phyloP scores from a whole-genome alignment of 2,797 vertebrate genomes.

The Neostethus bicornis region DNA sequence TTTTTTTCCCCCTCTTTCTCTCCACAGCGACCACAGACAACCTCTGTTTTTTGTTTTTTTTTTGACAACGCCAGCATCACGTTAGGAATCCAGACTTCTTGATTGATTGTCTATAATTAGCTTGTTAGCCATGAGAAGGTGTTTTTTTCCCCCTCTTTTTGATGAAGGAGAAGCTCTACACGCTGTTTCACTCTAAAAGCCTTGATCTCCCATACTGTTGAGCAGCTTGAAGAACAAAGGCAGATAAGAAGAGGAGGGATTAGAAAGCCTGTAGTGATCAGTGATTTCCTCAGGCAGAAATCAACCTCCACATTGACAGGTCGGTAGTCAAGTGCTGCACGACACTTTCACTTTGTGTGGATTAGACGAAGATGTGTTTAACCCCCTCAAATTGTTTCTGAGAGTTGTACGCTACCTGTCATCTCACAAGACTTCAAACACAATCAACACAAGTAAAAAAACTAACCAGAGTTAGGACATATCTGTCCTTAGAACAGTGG shows the following conservation, averaged over 20 bases:
- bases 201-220: constrained; percentile 50
- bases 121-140: constrained; percentile 63
- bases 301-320: constrained; percentile 38
- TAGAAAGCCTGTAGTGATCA: constrained; percentile 51
- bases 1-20: constrained; percentile 5
- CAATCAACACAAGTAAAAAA: no score
- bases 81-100: constrained; percentile 44
- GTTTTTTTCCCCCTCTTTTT: constrained; percentile 1
- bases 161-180: constrained; percentile 13
- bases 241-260: constrained; percentile 58
- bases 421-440: no score
- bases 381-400: constrained; percentile 5
- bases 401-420: no score
- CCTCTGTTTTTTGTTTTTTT: constrained; percentile 31
- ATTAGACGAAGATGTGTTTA: constrained; percentile 9
- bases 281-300: constrained; percentile 25
- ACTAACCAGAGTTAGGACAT: no score
- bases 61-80: constrained; percentile 43
- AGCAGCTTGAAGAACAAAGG: constrained; percentile 47
- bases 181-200: constrained; percentile 32
- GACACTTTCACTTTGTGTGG: constrained; percentile 10
- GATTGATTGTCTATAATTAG: constrained; percentile 72
- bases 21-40: constrained; percentile 22
- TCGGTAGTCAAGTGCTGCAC: constrained; percentile 13
- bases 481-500: no score